Evolutionary conservation across 2,888 invertebrate species (phyloP), one percentile per base, ranked within the genome.

Genomic region (Lochmaea capreae): DNA sequence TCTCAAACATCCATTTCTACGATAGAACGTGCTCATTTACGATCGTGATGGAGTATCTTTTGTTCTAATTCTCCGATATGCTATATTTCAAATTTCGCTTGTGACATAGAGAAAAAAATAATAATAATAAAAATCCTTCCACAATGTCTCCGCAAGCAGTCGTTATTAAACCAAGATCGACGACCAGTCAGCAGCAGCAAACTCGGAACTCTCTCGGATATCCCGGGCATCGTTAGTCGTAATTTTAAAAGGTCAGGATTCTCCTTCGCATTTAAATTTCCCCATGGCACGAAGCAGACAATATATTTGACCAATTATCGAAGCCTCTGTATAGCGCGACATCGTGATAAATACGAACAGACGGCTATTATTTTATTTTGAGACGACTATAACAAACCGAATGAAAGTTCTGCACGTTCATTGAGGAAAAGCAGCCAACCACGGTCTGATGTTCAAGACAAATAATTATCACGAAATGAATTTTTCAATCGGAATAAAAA

Each of bases 231-330:
- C 76, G 78, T 72, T 74, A 73, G 74, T 74, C 75, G 77, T 73
- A 75, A 77, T 77, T 77, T 72, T 73, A 68, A 76, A 77, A 78
- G 78, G 76, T 77, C 77, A 77, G 73, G 73, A 76, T 71, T 66
- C 72, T 71, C 73, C 69, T 72, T 70, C 63, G 71, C 73, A 75
- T 73, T 75, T 75, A 75, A 76, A 75, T 76, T 71, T 77, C 73
- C 76, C 74, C 65, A 71, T 78, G 74, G 82, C 81, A 83, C 84
- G 82, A 82, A 80, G 78, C 81, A 81, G 83, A 83, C 84, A 82
- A 86, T 86, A 85, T 86, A 86, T 86, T 85, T 85, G 84, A 86
- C 85, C 85, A 86, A 86, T 86, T 86, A 86, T 83, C 83, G 82
- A 79, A 78, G 79, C 77, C 78, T 79, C 81, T 77, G 80, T 78